phyloP scores from a whole-genome alignment of 2,888 invertebrate species.

The Drosophila kuntzei region DNA sequence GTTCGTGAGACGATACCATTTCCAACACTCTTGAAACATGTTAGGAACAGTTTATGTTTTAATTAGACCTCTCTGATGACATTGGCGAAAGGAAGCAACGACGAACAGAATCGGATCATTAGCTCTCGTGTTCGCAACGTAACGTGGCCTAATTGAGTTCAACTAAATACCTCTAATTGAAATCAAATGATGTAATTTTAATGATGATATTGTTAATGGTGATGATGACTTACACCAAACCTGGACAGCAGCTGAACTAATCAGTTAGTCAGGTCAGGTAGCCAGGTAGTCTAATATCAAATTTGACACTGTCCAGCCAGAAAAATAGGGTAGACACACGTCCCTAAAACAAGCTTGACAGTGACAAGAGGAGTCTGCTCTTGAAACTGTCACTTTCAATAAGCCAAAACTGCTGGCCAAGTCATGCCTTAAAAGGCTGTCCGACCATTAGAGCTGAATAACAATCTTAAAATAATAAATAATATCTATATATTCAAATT shows the following conservation, averaged over 20 bases:
- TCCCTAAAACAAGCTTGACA: neutral
- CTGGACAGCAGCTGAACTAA: slow-evolving; percentile 8
- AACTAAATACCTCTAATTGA: slow-evolving; percentile 55
- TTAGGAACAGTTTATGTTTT: slow-evolving; percentile 59
- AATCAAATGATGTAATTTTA: slow-evolving; percentile 42
- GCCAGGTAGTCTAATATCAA: neutral
- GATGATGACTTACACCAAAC: neutral
- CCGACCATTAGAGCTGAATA: neutral
- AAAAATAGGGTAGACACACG: neutral
- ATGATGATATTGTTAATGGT: slow-evolving; percentile 29
- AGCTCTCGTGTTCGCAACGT: slow-evolving; percentile 15
- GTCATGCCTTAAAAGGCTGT: slow-evolving; percentile 1
- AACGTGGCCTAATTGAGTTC: slow-evolving; percentile 36
- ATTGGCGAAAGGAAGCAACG: slow-evolving; percentile 26
- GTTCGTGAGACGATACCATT: slow-evolving; percentile 12
- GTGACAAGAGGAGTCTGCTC: neutral
- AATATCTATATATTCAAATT: too few species aligned
- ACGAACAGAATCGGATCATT: slow-evolving; percentile 24
- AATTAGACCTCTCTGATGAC: slow-evolving; percentile 56
- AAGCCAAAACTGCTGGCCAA: slow-evolving; percentile 4
- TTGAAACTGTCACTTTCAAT: slow-evolving; percentile 23
- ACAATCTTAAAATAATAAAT: too few species aligned
- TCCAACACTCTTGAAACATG: slow-evolving; percentile 16
- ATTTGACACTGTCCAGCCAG: neutral
- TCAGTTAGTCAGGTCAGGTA: slow-evolving; percentile 14